These are phyloP conservation scores for Musca domestica DNA, from an alignment of 1,140 invertebrate species.

Conservation along the genomic window DNA sequence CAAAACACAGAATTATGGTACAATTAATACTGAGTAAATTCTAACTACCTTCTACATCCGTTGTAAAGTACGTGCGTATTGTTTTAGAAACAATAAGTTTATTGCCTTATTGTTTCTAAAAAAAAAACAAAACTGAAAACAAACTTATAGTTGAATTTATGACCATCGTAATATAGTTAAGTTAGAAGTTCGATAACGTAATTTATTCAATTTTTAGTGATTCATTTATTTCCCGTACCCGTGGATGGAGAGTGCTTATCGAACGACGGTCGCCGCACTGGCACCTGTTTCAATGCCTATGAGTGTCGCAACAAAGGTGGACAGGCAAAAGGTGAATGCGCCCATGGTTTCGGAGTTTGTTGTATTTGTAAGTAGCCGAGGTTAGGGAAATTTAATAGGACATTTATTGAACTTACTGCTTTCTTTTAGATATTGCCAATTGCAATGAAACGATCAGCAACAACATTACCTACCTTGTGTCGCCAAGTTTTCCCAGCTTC, in stretches of 20 bases:
- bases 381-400: no score
- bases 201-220: constrained; percentile 32
- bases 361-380: constrained; percentile 79
- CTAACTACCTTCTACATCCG: no score
- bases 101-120: no score
- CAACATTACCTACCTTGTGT: constrained; percentile 83
- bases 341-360: constrained; percentile 83
- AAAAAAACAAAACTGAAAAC: no score
- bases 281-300: constrained; percentile 77
- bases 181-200: no score
- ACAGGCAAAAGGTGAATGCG: constrained; percentile 72
- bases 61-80: no score
- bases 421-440: constrained; percentile 65
- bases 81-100: no score
- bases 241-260: constrained; percentile 74
- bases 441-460: constrained; percentile 74
- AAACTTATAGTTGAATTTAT: no score
- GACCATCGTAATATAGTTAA: no score
- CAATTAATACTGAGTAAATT: no score
- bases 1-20: no score
- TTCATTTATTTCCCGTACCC: constrained; percentile 71
- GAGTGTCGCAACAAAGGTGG: constrained; percentile 78
- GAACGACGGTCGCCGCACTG: constrained; percentile 66
- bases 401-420: neutral
- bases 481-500: constrained; percentile 75